Evolutionary conservation across 2,113 vertebrate genomes (phyloP), one percentile per base, ranked within the genome.

Genomic region (Glaucidium brasilianum): DNA sequence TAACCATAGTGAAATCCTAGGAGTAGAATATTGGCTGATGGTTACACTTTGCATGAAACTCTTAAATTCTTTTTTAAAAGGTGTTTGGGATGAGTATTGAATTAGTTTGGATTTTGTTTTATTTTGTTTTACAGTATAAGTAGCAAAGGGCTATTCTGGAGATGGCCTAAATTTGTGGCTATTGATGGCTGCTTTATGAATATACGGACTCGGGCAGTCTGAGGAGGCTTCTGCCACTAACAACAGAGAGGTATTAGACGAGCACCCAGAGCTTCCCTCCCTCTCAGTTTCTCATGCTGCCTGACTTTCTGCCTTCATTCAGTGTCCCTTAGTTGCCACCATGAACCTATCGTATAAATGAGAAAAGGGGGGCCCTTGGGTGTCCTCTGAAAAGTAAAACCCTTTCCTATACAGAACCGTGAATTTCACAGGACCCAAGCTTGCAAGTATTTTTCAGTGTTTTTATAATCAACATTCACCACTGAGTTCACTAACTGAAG

Each of bases 321-420:
- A 21, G 23, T 12, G 43, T 47, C 32, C 50, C 52, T 39, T 47
- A 15, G n/a, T 12, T 83, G 77, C 82, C 78, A 66, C 45, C 25
- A 21, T 1, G 13, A 78, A n/a, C 50, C 43, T 7, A 4, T 26
- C 0, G 0, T 2, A 1, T 7, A 15, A 47, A 10, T 50, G 68
- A 78, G 37, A 76, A 56, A 58, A 39, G 60, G 30, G 30, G 30
- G 17, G 58, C 55, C 25, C 15, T 43, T 10, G 5, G 11, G 13
- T n/a, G 20, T 35, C 18, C 53, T 68, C 37, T 73, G 79, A 21
- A 56, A 82, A 91, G 37, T 17, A 12, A 82, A 93, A 92, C 26
- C 34, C 45, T 64, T 85, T 64, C 25, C 76, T n/a, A 27, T 73
- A 27, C 17, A 34, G 25, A 78, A 50, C 41, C 6, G 4, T 27